These are phyloP conservation scores for Forbesichthys papilliferus DNA, from an alignment of 2,113 vertebrate species.

Conservation along the genomic window DNA sequence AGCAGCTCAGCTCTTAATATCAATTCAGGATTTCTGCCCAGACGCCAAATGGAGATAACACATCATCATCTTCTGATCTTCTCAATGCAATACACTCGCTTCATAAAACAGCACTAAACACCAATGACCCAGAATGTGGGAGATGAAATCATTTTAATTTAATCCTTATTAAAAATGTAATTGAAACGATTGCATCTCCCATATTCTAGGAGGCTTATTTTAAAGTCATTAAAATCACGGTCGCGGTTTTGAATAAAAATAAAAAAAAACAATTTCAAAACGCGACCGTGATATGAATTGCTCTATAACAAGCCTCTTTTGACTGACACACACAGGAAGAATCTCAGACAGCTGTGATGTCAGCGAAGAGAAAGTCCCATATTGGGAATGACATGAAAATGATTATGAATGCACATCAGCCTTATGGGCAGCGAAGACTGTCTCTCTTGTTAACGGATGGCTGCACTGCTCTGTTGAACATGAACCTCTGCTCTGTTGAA, in stretches of 20 bases:
- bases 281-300: too few species aligned
- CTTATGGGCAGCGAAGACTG: slow-evolving; percentile 1
- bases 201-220: too few species aligned
- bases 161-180: too few species aligned
- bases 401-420: slow-evolving; percentile 16
- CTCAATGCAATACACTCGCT: slow-evolving; percentile 2
- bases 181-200: too few species aligned
- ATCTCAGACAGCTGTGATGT: neutral
- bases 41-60: slow-evolving; percentile 47
- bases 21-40: slow-evolving; percentile 39
- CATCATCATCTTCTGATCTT: slow-evolving; percentile 29
- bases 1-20: slow-evolving; percentile 43
- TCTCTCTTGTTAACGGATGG: slow-evolving; percentile 11
- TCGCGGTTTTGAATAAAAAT: too few species aligned
- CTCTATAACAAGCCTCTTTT: too few species aligned
- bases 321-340: slow-evolving; percentile 2
- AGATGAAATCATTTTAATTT: too few species aligned
- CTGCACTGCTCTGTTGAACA: neutral
- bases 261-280: too few species aligned
- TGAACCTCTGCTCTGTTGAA: too few species aligned
- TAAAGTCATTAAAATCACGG: too few species aligned
- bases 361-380: slow-evolving; percentile 3
- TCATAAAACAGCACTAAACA: neutral
- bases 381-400: slow-evolving; percentile 15
- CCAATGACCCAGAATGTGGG: too few species aligned